These are phyloP conservation scores for Drosophila incognita DNA, from an alignment of 2,888 invertebrate species.

Conservation along the genomic window DNA sequence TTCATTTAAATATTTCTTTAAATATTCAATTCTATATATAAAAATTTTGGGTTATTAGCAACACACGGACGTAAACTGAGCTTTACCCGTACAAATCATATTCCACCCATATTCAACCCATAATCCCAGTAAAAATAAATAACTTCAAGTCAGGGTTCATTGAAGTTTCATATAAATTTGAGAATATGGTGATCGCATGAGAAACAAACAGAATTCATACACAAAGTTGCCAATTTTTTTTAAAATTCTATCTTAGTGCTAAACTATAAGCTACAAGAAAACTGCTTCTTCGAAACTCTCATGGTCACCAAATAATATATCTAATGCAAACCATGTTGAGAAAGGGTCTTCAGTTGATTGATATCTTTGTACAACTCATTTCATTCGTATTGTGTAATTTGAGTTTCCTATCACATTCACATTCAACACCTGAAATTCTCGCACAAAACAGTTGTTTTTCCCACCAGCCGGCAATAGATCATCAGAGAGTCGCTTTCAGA, in stretches of 20 bases:
- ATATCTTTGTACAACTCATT: neutral
- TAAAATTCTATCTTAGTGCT: neutral
- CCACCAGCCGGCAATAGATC: slow-evolving; percentile 17
- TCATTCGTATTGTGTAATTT: neutral
- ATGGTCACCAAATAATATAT: neutral
- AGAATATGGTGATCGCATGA: neutral
- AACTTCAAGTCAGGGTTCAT: neutral
- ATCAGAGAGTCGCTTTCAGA: slow-evolving; percentile 6
- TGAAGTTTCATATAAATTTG: neutral
- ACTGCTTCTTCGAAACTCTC: neutral
- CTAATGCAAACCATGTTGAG: neutral
- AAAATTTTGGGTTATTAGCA: neutral
- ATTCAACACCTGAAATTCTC: slow-evolving; percentile 14
- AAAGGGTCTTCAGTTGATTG: neutral
- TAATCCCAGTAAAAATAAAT: neutral
- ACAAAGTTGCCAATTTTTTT: neutral
- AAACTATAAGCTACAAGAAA: neutral
- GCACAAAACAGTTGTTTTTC: slow-evolving; percentile 8
- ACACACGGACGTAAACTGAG: neutral
- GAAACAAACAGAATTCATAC: neutral
- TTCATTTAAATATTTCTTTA: neutral
- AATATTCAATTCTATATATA: neutral
- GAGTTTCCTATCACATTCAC: neutral
- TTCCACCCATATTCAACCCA: neutral
- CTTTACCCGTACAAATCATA: neutral